Percentiles rank a stretch among this genome's conserved stretches.
Conservation (phyloP, 2,888 invertebrate genomes). For the Coecobrya sp. region DNA sequence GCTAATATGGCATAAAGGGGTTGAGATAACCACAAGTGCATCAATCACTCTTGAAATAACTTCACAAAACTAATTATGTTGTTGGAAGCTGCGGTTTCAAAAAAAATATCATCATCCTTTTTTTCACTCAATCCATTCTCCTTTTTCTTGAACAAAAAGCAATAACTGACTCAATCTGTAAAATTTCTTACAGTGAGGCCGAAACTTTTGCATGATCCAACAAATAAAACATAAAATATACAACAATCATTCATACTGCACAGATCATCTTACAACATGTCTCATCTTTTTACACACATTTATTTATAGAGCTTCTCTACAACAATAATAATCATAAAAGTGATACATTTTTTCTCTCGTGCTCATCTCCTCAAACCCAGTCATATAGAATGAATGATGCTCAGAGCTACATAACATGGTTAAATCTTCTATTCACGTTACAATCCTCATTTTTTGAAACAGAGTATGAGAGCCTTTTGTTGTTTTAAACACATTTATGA, state of each 20-base stretch:
- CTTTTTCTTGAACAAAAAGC: slow-evolving; percentile 11
- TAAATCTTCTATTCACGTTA: no score
- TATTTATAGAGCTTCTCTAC: no score
- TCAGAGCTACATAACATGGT: no score
- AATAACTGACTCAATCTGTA: no score
- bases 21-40: slow-evolving; percentile 64
- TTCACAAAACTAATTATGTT: slow-evolving; percentile 68
- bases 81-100: slow-evolving; percentile 71
- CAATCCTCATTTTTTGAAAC: no score
- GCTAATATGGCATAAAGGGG: slow-evolving; percentile 42
- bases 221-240: background rate
- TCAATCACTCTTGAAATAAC: slow-evolving; percentile 86
- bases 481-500: background rate
- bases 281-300: no score
- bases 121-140: background rate
- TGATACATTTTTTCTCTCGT: no score
- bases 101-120: slow-evolving; percentile 16
- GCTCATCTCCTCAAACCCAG: no score
- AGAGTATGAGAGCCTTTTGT: no score
- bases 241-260: background rate
- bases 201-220: background rate
- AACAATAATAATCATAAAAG: no score
- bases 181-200: slow-evolving; percentile 66
- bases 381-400: no score
- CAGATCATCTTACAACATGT: background rate